Conservation (phyloP, 2,888 invertebrate species). For the Drosophila yooni region DNA sequence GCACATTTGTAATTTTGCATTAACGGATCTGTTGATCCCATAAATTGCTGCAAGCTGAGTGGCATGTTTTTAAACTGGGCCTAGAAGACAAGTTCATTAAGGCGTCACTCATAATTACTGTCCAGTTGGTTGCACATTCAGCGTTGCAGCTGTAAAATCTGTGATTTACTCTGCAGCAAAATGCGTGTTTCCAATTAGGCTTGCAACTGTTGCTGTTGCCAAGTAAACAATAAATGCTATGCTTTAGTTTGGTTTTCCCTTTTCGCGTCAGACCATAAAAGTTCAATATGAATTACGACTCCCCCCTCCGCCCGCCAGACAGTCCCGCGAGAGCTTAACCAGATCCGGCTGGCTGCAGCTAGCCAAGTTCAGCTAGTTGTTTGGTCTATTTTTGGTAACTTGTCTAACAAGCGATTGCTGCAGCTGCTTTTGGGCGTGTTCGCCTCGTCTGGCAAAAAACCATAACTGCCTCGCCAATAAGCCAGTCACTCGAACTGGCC, state of each 20-base stretch:
- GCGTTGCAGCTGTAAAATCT: constrained; percentile 27
- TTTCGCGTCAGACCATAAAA: constrained; percentile 48
- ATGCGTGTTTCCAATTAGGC: constrained; percentile 17
- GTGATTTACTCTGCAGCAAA: constrained; percentile 31
- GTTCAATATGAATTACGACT: constrained; percentile 61
- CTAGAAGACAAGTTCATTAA: constrained; percentile 51
- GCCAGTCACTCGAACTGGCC: constrained; percentile 30
- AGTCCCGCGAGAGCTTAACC: constrained; percentile 25
- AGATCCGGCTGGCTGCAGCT: constrained; percentile 26
- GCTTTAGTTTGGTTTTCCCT: constrained; percentile 10
- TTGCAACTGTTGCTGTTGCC: constrained; percentile 2
- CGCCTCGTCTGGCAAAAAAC: constrained; percentile 22
- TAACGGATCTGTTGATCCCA: constrained; percentile 77
- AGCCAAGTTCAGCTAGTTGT: constrained; percentile 61
- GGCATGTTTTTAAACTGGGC: constrained; percentile 20
- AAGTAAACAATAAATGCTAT: constrained; percentile 27
- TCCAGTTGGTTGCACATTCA: constrained; percentile 32
- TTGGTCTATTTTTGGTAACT: constrained; percentile 79
- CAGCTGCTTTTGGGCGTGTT: constrained; percentile 71
- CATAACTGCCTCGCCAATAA: constrained; percentile 63
- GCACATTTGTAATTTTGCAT: constrained; percentile 78
- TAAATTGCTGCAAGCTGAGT: constrained; percentile 57
- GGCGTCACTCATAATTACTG: constrained; percentile 50
- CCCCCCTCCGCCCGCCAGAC: background rate
- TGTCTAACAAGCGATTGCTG: constrained; percentile 69